Evolutionary conservation across 1,140 invertebrate genomes (phyloP).

Genomic region (Aphelinus certus): DNA sequence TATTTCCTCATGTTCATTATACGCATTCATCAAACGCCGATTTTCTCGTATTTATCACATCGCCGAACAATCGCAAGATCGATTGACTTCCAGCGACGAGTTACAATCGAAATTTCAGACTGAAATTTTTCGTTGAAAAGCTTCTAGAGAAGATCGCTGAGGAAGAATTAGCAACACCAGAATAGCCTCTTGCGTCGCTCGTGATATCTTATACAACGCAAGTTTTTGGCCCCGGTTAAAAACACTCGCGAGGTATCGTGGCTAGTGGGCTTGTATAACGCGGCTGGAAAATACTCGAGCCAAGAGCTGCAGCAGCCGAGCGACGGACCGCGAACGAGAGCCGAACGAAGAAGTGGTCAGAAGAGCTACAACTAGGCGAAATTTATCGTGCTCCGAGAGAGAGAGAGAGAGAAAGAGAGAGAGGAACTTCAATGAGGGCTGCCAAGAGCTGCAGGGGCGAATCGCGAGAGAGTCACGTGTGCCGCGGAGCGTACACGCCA

Average conservation of each 20-base stretch:
- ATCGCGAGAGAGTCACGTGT: constrained; percentile 23
- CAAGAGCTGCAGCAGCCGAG: neutral
- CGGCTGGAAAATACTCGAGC: constrained; percentile 17
- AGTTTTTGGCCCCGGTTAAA: too few relatives aligned
- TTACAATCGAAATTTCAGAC: too few relatives aligned
- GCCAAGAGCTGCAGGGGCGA: constrained; percentile 17
- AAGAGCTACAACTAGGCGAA: constrained; percentile 27
- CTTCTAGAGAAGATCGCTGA: too few relatives aligned
- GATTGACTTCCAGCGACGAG: too few relatives aligned
- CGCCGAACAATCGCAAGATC: too few relatives aligned
- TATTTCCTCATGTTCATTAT: too few relatives aligned
- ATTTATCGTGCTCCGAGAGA: constrained; percentile 22
- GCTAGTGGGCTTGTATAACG: constrained; percentile 11
- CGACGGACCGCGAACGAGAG: neutral
- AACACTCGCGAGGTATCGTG: neutral
- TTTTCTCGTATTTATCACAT: too few relatives aligned
- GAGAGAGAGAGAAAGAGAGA: neutral
- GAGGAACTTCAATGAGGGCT: neutral
- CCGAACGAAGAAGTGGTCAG: neutral
- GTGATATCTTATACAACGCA: too few relatives aligned
- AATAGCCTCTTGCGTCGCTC: too few relatives aligned
- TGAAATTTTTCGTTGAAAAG: too few relatives aligned
- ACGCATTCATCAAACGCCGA: too few relatives aligned
- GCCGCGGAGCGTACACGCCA: neutral
- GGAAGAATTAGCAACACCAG: too few relatives aligned